Evolutionary conservation across 1,140 invertebrate genomes (phyloP).

Genomic region (Paralvinella palmiformis): DNA sequence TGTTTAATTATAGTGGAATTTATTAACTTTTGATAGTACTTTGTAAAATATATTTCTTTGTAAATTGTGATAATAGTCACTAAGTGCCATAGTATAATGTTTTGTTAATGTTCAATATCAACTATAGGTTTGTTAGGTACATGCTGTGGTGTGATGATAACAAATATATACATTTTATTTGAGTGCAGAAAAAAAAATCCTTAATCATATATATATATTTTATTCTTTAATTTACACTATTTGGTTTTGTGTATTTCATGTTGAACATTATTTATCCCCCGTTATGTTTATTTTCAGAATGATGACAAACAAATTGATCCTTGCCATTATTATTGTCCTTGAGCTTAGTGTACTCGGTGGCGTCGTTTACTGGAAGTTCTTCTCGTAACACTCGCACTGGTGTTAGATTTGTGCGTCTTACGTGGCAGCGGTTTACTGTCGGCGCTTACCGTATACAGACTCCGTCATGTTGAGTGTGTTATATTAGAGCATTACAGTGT

Average conservation of each 20-base stretch:
- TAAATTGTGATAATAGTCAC: background rate
- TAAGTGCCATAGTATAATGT: no score
- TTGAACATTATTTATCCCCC: background rate
- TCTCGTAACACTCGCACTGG: no score
- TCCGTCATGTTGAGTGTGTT: no score
- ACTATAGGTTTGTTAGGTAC: background rate
- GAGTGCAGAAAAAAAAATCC: background rate
- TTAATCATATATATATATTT: background rate
- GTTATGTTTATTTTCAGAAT: constrained; percentile 45
- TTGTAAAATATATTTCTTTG: background rate
- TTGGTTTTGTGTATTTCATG: background rate
- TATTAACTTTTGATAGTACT: constrained; percentile 2
- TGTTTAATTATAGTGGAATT: background rate
- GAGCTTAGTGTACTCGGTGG: constrained; percentile 59
- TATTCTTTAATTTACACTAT: background rate
- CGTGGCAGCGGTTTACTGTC: no score
- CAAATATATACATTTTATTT: background rate
- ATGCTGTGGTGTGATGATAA: background rate
- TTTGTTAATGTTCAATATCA: background rate
- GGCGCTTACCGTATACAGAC: no score
- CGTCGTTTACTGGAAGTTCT: constrained; percentile 59
- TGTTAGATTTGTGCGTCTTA: no score
- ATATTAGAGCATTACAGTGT: no score
- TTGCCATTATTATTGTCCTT: constrained; percentile 62
- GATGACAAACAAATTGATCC: constrained; percentile 63